Evolutionary conservation across 2,888 invertebrate genomes (phyloP), one percentile per base, ranked within the genome.

Genomic region (Tethea ocularis): DNA sequence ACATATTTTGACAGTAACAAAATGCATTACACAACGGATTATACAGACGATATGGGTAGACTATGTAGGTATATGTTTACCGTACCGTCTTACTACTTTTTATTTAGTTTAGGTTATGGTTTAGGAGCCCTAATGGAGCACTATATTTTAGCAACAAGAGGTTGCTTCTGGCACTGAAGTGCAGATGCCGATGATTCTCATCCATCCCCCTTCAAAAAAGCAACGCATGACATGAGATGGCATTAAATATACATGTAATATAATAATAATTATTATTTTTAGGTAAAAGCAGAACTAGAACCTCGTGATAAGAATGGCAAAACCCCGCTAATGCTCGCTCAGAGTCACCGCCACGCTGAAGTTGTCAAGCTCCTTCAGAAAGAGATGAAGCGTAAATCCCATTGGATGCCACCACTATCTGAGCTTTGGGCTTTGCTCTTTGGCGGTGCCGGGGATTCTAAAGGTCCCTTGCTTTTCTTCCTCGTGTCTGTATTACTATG

Each of bases 231-330:
- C n/a, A n/a, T n/a, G n/a, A n/a, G n/a, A n/a, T n/a, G n/a, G n/a
- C 26, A 7, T 7, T 26, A 6, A 26, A 26, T 6, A 26, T 5
- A 26, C 2, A 26, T 33, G 33, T 38, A 38, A 38, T 1, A n/a
- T 10, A n/a, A 3, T 10, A n/a, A 6, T 46, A 2, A n/a, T 17
- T 46, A 6, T 17, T 38, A n/a, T n/a, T 53, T 83, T 57, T 72
- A 96, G 95, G 97, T 97, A 62, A 97, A 97, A 82, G 96, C 98
- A 29, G 97, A 98, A 77, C 86, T 98, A 60, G 97, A 97, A 77
- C 96, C 97, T 1, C 94, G 96, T 13, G 98, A 98, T 80, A 98
- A 98, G 84, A 98, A 98, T 86, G 97, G 97, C 3, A 98, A 98
- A 89, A 98, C 98, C 0, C 98, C 98, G 0, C 89, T 98, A 36